phyloP scores from a whole-genome alignment of 2,113 vertebrate species.

The Coryphaenoides rupestris region DNA sequence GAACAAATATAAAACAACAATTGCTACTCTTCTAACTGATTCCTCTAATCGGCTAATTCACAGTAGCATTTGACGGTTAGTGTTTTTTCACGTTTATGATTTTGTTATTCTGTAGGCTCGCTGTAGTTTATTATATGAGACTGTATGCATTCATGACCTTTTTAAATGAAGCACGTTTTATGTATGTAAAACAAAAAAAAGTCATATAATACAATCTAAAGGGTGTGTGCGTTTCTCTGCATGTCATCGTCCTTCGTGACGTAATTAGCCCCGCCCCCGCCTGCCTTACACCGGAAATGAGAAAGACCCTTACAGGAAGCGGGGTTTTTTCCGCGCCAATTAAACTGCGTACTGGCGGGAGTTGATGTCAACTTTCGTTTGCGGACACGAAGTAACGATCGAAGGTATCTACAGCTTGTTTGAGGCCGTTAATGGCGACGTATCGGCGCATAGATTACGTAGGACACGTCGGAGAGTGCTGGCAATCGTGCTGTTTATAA shows the following conservation, averaged over 20 bases:
- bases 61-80: not conserved
- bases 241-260: not conserved
- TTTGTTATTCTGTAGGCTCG: too few species aligned
- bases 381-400: not conserved
- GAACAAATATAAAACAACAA: too few species aligned
- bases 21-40: too few species aligned
- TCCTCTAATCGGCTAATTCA: not conserved
- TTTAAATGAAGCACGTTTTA: too few species aligned
- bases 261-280: slow-evolving; percentile 11
- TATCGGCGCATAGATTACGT: not conserved
- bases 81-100: too few species aligned
- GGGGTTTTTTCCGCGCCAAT: slow-evolving; percentile 50
- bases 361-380: slow-evolving; percentile 27
- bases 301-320: slow-evolving; percentile 36
- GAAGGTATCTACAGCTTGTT: slow-evolving; percentile 8
- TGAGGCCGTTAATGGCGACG: not conserved
- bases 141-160: too few species aligned
- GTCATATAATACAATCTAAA: slow-evolving; percentile 1
- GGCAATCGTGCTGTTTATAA: too few species aligned
- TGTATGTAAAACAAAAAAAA: too few species aligned
- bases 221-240: not conserved
- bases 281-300: slow-evolving; percentile 26
- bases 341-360: slow-evolving; percentile 68
- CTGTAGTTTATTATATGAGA: too few species aligned
- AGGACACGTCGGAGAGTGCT: too few species aligned